A percentile compares a stretch with the other conserved stretches of the same genome.
phyloP scores from a whole-genome alignment of 2,888 invertebrate genomes.

The Cremastinae sp. region DNA sequence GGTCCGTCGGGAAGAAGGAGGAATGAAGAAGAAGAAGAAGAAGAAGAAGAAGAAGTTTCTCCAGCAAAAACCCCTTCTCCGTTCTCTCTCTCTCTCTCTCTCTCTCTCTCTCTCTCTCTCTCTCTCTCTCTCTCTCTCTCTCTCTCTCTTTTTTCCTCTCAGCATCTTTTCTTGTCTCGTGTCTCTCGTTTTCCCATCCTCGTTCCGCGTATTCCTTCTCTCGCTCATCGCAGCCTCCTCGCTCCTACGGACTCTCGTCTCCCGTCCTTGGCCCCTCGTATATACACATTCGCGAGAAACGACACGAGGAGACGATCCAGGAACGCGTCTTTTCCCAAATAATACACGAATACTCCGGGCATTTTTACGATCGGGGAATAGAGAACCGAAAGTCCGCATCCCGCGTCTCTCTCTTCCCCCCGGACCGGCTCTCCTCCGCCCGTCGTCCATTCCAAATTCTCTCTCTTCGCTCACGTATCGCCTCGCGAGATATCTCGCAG shows the following conservation, averaged over 20 bases:
- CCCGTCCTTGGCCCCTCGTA: slow-evolving; percentile 36
- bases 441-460: slow-evolving; percentile 13
- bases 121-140: slow-evolving; percentile 21
- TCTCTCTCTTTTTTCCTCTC: slow-evolving; percentile 63
- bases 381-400: slow-evolving; percentile 42
- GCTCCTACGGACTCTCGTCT: slow-evolving; percentile 23
- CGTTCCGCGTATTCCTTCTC: slow-evolving; percentile 1
- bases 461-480: slow-evolving; percentile 22
- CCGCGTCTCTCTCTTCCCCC: neutral
- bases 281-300: slow-evolving; percentile 35
- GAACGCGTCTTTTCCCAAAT: slow-evolving; percentile 58
- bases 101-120: slow-evolving; percentile 21
- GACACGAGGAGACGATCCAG: slow-evolving; percentile 17
- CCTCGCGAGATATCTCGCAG: slow-evolving; percentile 48
- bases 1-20: slow-evolving; percentile 34
- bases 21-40: slow-evolving; percentile 4
- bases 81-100: slow-evolving; percentile 4
- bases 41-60: slow-evolving; percentile 12
- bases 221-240: neutral
- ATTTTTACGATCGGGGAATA: slow-evolving; percentile 59
- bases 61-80: slow-evolving; percentile 37
- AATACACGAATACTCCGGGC: slow-evolving; percentile 55
- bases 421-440: slow-evolving; percentile 11
- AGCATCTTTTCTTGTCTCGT: slow-evolving; percentile 26
- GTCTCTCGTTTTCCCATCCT: slow-evolving; percentile 36